Evolutionary conservation across 1,140 invertebrate genomes (phyloP), one percentile per base, ranked within the genome.

Genomic region (Drosophila tsacasi): DNA sequence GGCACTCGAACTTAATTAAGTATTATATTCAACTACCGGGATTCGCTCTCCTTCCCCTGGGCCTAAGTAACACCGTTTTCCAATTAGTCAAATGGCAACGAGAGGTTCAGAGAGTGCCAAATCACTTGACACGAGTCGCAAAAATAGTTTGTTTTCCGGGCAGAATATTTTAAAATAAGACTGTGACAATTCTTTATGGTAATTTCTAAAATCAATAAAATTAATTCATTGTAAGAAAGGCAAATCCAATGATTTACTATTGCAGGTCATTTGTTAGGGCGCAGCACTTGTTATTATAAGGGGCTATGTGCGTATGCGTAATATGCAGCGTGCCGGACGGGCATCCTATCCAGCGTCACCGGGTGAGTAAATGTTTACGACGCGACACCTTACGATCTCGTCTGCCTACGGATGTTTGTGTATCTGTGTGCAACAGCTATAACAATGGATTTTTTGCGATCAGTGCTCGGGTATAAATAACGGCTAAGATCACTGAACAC

Each of bases 391-490:
- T 50, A 71, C 71, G 55, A 74, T 54, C 66, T 39, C 15, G n/a
- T 68, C 44, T 59, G 21, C n/a, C 69, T 55, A 21, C 23, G 57
- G 37, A 44, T 71, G 3, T 59, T 39, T 44, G 32, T 10, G 27
- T 44, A 19, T 21, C 49, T 32, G 39, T 25, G 40, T 55, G 52
- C 50, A 35, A 2, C 19, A 35, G 52, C 27, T 30, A 42, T 19
- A 35, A 68, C 50, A 69, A 46, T 50, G 44, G 68, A 57, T 75
- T 47, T 69, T 72, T 58, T 47, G 72, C 44, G 37, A 59, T 58
- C 42, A 30, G 17, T 32, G 21, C 23, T 5, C n/a, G n/a, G 49
- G 67, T 83, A 89, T 86, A 86, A 80, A 86, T 77, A 89, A 40
- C 25, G 52, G 37, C 42, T 23, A 10, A 62, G 19, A 27, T 46